Conservation (phyloP, 2,888 invertebrate genomes). For the Nyleta sp. region DNA sequence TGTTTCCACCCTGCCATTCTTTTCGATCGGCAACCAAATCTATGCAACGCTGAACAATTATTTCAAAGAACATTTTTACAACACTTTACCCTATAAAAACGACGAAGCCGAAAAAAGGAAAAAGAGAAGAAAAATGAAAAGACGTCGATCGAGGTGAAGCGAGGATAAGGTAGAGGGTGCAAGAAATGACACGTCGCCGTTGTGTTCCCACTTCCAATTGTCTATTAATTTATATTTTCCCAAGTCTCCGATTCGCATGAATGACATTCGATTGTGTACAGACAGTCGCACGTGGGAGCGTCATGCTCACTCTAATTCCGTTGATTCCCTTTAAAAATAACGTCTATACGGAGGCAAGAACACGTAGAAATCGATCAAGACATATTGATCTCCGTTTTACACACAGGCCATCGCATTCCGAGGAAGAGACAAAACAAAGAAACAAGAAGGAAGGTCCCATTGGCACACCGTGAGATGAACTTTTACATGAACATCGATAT, state of each 20-base stretch:
- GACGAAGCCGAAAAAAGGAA: too few species aligned
- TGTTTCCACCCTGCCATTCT: too few species aligned
- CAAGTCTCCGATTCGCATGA: conserved; percentile 67
- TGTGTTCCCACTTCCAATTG: conserved; percentile 68
- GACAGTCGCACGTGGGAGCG: conserved; percentile 70
- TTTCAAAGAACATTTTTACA: too few species aligned
- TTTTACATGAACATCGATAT: conserved; percentile 63
- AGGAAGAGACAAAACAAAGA: conserved; percentile 23
- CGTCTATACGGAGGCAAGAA: conserved; percentile 71
- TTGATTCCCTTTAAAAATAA: conserved; percentile 73
- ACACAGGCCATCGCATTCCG: conserved; percentile 61
- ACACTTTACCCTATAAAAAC: too few species aligned
- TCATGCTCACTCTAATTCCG: conserved; percentile 61
- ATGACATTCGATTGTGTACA: conserved; percentile 72
- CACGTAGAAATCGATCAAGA: conserved; percentile 72
- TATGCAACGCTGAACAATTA: too few species aligned
- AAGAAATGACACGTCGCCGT: too few species aligned
- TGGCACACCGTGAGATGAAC: conserved; percentile 63
- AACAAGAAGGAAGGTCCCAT: conserved; percentile 32
- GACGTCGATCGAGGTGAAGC: too few species aligned
- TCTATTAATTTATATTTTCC: conserved; percentile 71
- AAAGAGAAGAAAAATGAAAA: too few species aligned
- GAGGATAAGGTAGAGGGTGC: too few species aligned
- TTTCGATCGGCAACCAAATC: too few species aligned
- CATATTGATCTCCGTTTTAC: conserved; percentile 63